These are phyloP conservation scores for Seriola dumerili DNA, from an alignment of 2,113 vertebrate species.

Conservation along the genomic window DNA sequence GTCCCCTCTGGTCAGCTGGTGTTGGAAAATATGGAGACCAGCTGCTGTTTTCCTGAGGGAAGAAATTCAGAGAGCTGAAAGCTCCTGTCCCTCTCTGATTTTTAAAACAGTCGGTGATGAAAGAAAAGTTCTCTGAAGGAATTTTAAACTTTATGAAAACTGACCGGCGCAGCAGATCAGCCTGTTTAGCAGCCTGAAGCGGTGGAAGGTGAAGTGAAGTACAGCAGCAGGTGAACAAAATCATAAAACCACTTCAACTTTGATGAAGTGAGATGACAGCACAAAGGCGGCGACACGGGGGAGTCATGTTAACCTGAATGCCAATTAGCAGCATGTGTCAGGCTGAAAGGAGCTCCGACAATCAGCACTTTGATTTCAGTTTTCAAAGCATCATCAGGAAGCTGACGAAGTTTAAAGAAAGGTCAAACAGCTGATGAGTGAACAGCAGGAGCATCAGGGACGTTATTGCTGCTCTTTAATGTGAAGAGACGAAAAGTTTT, in stretches of 20 bases:
- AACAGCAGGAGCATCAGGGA: not conserved
- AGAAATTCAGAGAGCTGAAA: not conserved
- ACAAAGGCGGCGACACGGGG: not conserved
- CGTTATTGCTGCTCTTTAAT: not conserved
- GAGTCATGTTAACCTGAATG: slow-evolving; percentile 42
- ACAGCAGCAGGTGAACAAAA: not conserved
- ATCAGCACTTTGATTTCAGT: slow-evolving; percentile 8
- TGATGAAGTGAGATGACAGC: slow-evolving; percentile 22
- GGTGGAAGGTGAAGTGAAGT: not conserved
- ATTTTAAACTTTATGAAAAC: not conserved
- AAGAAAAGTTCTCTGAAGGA: slow-evolving; percentile 5
- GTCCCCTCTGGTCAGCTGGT: not conserved
- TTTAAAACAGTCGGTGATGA: not conserved
- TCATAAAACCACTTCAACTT: not conserved
- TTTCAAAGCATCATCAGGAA: slow-evolving; percentile 24
- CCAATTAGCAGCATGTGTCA: slow-evolving; percentile 44
- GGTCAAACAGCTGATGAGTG: slow-evolving; percentile 20
- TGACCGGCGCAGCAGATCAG: not conserved
- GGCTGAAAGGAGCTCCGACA: not conserved
- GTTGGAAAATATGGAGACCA: not conserved
- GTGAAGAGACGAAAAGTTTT: not conserved
- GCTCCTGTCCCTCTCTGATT: not conserved
- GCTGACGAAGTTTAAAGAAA: slow-evolving; percentile 5
- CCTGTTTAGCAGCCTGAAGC: not conserved
- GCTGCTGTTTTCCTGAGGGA: slow-evolving; percentile 1